These are phyloP conservation scores for Mungos mungo DNA, from an alignment of 2,113 vertebrate genomes.

Conservation along the genomic window DNA sequence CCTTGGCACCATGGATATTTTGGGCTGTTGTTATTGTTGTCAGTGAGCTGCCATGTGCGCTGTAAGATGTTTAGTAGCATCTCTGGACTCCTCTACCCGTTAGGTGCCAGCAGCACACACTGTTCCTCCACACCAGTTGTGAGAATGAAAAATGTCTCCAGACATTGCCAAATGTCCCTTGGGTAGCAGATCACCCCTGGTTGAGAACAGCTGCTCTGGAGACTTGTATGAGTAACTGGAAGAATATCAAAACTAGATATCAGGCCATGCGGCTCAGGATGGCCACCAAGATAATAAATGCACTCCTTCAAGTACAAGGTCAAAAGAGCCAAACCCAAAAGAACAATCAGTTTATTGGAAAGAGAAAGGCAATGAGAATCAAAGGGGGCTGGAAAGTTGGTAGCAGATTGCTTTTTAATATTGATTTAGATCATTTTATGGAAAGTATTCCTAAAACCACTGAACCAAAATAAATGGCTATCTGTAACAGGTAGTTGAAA, in stretches of 20 bases:
- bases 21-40: background rate
- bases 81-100: background rate
- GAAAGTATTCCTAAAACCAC: background rate
- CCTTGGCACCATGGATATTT: background rate
- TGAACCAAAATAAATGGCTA: background rate
- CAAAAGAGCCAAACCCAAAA: background rate
- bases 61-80: background rate
- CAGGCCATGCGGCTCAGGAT: background rate
- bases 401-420: background rate
- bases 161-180: background rate
- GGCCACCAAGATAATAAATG: background rate
- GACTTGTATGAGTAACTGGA: background rate
- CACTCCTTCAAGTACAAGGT: background rate
- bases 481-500: background rate
- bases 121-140: background rate
- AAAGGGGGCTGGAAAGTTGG: background rate
- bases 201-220: background rate
- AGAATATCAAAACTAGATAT: background rate
- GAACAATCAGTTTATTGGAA: background rate
- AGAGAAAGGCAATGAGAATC: background rate
- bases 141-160: background rate
- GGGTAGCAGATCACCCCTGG: background rate
- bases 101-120: background rate
- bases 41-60: background rate
- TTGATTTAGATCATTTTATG: conserved; percentile 2